Conservation (phyloP, 2,888 invertebrate genomes). For the Aspidiotus rigidus region DNA sequence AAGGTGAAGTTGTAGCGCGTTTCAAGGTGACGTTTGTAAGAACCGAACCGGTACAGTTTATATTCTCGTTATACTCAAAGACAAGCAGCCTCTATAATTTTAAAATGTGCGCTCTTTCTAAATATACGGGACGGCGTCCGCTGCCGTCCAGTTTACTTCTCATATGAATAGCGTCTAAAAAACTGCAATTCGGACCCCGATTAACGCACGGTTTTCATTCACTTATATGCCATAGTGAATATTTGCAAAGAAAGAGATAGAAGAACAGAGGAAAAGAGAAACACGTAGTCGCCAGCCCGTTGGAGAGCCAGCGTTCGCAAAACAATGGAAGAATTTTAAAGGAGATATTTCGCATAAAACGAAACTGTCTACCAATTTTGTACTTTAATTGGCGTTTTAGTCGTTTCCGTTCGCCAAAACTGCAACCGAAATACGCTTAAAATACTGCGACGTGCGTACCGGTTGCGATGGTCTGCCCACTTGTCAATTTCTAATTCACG, state of each 20-base stretch:
- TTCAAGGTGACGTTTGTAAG: conserved; percentile 29
- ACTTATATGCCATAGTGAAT: conserved; percentile 1
- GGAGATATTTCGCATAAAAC: conserved; percentile 23
- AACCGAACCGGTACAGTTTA: conserved; percentile 30
- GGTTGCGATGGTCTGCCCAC: too few relatives aligned
- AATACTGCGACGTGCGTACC: too few relatives aligned
- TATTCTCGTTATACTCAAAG: conserved; percentile 32
- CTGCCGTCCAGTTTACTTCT: not conserved
- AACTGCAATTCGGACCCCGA: not conserved
- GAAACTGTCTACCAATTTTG: conserved; percentile 24
- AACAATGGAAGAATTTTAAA: conserved; percentile 24
- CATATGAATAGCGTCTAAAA: conserved; percentile 20
- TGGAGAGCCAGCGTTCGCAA: not conserved
- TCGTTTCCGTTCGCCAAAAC: not conserved
- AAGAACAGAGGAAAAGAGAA: not conserved
- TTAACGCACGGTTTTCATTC: conserved; percentile 19
- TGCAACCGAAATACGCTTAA: conserved; percentile 1
- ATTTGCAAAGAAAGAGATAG: not conserved
- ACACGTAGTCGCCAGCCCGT: not conserved
- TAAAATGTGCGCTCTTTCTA: conserved; percentile 30
- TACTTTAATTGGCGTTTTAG: conserved; percentile 20
- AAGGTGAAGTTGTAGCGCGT: conserved; percentile 30
- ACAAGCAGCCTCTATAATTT: conserved; percentile 29
- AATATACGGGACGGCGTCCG: conserved; percentile 19
- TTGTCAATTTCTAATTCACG: too few relatives aligned